Percentiles rank a stretch among this genome's conserved stretches.
Evolutionary conservation across 2,113 vertebrate species (phyloP).

Genomic region (Sinocyclocheilus anophthalmus): DNA sequence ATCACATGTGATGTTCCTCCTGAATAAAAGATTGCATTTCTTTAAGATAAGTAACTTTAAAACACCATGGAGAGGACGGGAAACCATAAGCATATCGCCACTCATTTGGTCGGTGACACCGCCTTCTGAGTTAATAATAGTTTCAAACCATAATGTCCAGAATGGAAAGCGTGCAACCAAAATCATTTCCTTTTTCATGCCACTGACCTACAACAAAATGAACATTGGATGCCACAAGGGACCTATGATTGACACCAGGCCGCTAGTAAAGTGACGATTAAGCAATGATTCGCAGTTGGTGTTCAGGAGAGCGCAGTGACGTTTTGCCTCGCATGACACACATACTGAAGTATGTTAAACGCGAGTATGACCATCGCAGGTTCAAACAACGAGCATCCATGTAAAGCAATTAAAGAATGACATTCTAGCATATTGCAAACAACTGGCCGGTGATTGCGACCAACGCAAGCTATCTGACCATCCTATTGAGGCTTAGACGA

Average conservation of each 20-base stretch:
- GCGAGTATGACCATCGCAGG: neutral
- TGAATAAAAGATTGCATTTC: too few species aligned
- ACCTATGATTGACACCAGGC: neutral
- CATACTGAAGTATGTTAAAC: neutral
- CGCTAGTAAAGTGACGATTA: neutral
- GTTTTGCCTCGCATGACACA: neutral
- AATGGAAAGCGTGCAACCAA: neutral
- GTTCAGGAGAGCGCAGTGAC: neutral
- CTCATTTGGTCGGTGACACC: neutral
- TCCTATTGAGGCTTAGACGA: too few species aligned
- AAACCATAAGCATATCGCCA: neutral
- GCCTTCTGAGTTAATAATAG: neutral
- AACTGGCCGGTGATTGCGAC: neutral
- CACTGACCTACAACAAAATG: neutral
- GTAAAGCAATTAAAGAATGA: conserved; percentile 5
- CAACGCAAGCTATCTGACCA: neutral
- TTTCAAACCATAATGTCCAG: neutral
- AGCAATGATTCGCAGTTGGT: conserved; percentile 27
- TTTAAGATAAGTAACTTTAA: too few species aligned
- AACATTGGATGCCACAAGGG: neutral
- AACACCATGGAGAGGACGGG: neutral
- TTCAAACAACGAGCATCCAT: neutral
- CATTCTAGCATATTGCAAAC: neutral
- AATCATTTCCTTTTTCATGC: conserved; percentile 14
- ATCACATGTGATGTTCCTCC: too few species aligned